Evolutionary conservation across 2,888 invertebrate genomes (phyloP).

Genomic region (Nephrotoma flavescens): DNA sequence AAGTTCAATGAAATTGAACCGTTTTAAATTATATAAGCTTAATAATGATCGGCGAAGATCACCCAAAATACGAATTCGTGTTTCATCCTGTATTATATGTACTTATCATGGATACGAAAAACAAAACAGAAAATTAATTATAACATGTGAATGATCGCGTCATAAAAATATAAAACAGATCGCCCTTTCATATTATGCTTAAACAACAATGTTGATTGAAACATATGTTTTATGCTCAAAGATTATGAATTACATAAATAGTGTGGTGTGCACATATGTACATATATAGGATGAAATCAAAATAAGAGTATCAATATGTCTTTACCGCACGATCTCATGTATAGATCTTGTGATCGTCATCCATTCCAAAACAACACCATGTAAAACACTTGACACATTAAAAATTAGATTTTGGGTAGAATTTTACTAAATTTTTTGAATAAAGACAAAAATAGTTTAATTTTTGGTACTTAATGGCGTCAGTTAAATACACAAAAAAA

Average conservation of each 20-base stretch:
- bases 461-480: background rate
- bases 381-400: background rate
- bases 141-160: background rate
- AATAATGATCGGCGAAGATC: background rate
- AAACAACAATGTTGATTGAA: background rate
- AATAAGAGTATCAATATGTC: background rate
- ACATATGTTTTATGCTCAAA: background rate
- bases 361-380: background rate
- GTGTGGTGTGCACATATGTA: background rate
- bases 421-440: too few relatives aligned
- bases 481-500: background rate
- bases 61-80: background rate
- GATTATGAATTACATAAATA: background rate
- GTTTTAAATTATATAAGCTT: background rate
- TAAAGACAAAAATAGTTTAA: background rate
- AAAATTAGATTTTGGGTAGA: background rate
- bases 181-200: background rate
- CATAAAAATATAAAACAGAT: background rate
- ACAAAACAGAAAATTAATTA: background rate
- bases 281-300: background rate
- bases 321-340: background rate
- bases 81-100: background rate
- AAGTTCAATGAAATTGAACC: background rate
- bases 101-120: background rate
- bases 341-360: background rate